phyloP scores from a whole-genome alignment of 1,140 invertebrate genomes.

The Dysdera silvatica region DNA sequence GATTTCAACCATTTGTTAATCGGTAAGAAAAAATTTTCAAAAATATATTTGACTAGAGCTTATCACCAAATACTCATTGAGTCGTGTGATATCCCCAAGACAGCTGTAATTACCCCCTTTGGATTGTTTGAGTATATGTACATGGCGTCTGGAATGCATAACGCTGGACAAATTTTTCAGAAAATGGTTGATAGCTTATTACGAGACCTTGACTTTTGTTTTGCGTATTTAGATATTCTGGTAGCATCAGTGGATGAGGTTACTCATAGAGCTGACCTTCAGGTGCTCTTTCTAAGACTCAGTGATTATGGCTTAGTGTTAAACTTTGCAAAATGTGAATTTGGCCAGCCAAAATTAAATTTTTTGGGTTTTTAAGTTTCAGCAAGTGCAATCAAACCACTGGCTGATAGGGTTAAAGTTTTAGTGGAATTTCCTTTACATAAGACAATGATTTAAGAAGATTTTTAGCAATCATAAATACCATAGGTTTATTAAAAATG shows the following conservation, averaged over 20 bases:
- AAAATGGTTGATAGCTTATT: background rate
- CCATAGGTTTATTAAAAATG: background rate
- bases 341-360: background rate
- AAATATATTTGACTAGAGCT: background rate
- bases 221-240: background rate
- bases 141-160: background rate
- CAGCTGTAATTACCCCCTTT: slow-evolving; percentile 20
- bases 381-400: background rate
- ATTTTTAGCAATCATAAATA: background rate
- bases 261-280: background rate
- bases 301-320: background rate
- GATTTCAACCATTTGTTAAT: too few species aligned
- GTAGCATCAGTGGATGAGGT: background rate
- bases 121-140: slow-evolving; percentile 2
- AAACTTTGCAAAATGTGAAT: background rate
- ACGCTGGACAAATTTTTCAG: background rate
- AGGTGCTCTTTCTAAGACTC: background rate
- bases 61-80: background rate
- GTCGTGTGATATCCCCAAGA: slow-evolving; percentile 5
- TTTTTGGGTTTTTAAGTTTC: background rate
- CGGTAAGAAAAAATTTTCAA: too few species aligned
- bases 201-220: background rate
- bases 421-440: background rate
- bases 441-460: background rate
- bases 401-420: background rate